Conservation (phyloP, 2,888 invertebrate species). For the Diaprepes abbreviatus region DNA sequence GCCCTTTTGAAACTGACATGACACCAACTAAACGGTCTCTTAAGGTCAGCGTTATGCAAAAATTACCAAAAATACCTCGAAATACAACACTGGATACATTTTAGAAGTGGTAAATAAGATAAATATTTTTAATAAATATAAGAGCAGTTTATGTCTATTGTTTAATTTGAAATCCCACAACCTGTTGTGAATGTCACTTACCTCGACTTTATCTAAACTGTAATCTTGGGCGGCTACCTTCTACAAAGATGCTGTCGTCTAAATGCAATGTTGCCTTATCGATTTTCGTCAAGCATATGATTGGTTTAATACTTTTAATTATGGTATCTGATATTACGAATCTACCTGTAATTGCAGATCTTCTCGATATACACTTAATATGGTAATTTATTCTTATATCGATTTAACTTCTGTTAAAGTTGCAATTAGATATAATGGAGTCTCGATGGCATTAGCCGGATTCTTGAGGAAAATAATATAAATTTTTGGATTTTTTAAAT, state of each 20-base stretch:
- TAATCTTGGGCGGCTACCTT: background rate
- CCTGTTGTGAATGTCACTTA: slow-evolving; percentile 20
- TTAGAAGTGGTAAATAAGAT: too few relatives aligned
- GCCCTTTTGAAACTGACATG: too few relatives aligned
- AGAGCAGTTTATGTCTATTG: background rate
- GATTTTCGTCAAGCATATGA: background rate
- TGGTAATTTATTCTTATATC: background rate
- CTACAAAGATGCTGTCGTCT: slow-evolving; percentile 1
- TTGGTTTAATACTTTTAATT: background rate
- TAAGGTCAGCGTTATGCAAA: too few relatives aligned
- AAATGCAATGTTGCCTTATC: slow-evolving; percentile 13
- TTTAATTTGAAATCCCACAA: slow-evolving; percentile 8
- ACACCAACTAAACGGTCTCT: too few relatives aligned
- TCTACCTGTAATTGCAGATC: slow-evolving; percentile 5
- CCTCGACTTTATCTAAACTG: slow-evolving; percentile 1
- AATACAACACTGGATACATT: too few relatives aligned
- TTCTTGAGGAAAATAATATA: too few relatives aligned
- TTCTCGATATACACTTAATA: background rate
- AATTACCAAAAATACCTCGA: too few relatives aligned
- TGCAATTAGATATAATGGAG: too few relatives aligned
- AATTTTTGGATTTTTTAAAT: too few relatives aligned
- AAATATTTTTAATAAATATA: too few relatives aligned
- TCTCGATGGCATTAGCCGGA: too few relatives aligned
- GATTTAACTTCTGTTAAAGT: background rate
- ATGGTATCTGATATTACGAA: slow-evolving; percentile 3